Base-by-base conservation (phyloP, 2,113 vertebrate species). In the Crypturellus undulatus region DNA sequence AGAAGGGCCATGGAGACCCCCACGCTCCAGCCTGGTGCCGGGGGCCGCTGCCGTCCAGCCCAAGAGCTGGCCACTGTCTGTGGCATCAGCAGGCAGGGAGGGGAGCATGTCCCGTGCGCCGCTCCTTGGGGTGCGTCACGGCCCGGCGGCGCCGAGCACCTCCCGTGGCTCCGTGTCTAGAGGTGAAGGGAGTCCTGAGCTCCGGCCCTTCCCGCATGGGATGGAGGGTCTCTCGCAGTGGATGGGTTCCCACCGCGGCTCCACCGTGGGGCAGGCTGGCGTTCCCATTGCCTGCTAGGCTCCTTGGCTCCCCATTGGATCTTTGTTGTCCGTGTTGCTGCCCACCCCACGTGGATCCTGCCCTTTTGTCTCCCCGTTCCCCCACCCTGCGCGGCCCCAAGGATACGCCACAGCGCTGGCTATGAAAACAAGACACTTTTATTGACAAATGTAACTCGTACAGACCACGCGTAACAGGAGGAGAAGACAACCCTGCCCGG, bases 401-500 rank as follows among this genome's bases (percentile, higher is more conserved):
- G 32, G 70, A 87, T 11, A 69, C 79, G 54, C 19, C 8, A 21
- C 34, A 12, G 25, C 34, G 20, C 69, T 38, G 20, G 60, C 42
- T 94, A 93, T 56, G 82, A 96, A 94, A 93, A 96, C 75, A 62
- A 75, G 83, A 93, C 91, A 81, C 18, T 28, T 96, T 96, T 95
- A 96, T 95, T 96, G 95, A 93, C 88, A 92, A 93, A 94, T 95
- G 90, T 95, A 94, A 95, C 84, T 63, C 58, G 30, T 89, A 92
- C 94, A 95, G 88, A 92, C 73, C 84, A 79, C 73, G 40, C 85
- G 95, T 92, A 94, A 93, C 93, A 92, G 73, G 88, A 82, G 84
- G 91, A 58, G 71, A 58, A 12, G n/a, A 65, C 47, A 6, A 9
- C 45, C 22, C 19, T 45, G 81, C 68, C 84, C 36, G 8, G 62